Evolutionary conservation across 2,113 vertebrate genomes (phyloP).

Genomic region (Lota lota): DNA sequence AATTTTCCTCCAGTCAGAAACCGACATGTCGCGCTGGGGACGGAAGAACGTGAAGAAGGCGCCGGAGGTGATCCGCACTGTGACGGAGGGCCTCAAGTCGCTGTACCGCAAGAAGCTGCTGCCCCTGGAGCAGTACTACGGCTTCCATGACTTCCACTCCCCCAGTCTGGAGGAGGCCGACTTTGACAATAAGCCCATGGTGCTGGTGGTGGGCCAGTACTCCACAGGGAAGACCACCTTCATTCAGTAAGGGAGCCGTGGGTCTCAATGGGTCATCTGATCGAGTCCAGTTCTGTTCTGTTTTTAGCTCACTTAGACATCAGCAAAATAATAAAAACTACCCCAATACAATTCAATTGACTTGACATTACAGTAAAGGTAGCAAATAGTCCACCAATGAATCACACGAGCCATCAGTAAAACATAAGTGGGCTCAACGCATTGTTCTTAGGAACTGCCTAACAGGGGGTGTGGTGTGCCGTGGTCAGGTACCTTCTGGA

Average conservation of each 20-base stretch:
- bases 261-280: background rate
- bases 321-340: no score
- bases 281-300: no score
- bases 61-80: slow-evolving; percentile 85
- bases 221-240: slow-evolving; percentile 94
- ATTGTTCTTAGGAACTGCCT: no score
- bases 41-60: slow-evolving; percentile 77
- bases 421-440: no score
- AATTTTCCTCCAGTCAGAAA: slow-evolving; percentile 23
- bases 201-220: slow-evolving; percentile 91
- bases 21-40: slow-evolving; percentile 87
- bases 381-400: no score
- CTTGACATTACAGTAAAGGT: no score
- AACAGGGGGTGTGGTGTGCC: background rate
- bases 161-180: slow-evolving; percentile 86
- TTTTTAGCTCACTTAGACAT: no score
- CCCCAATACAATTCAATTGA: no score
- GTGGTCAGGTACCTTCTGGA: slow-evolving; percentile 84
- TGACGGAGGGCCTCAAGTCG: slow-evolving; percentile 84
- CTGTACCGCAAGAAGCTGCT: slow-evolving; percentile 85
- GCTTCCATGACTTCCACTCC: slow-evolving; percentile 90
- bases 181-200: slow-evolving; percentile 93
- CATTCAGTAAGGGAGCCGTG: slow-evolving; percentile 72
- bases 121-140: slow-evolving; percentile 84
- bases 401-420: no score